Evolutionary conservation across 2,888 invertebrate species (phyloP).

Genomic region (Catotricha subobsoleta): DNA sequence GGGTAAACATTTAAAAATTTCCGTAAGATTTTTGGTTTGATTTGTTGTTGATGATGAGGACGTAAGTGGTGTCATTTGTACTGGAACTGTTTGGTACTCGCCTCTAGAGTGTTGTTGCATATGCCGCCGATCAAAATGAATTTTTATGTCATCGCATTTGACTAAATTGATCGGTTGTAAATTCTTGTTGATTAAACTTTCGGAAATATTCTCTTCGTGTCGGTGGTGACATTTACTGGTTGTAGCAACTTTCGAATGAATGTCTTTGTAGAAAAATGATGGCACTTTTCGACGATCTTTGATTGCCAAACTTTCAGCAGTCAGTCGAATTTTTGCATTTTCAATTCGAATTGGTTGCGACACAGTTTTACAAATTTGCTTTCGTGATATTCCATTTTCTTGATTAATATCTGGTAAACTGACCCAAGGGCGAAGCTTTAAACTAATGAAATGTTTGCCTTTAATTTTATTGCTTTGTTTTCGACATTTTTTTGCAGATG

Average conservation of each 20-base stretch:
- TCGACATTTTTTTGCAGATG: not conserved
- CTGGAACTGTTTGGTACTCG: no score
- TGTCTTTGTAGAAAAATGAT: conserved; percentile 11
- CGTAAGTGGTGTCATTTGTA: no score
- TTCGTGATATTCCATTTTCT: conserved; percentile 13
- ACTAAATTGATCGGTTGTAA: conserved; percentile 14
- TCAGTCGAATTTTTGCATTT: conserved; percentile 9
- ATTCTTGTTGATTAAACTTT: not conserved
- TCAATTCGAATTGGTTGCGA: conserved; percentile 23
- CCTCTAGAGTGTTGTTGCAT: no score
- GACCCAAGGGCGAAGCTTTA: conserved; percentile 27
- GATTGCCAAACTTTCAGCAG: not conserved
- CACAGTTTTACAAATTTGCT: conserved; percentile 16
- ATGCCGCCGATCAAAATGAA: conserved; percentile 23
- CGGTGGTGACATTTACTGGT: no score
- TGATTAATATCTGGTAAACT: conserved; percentile 27
- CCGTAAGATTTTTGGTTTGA: not conserved
- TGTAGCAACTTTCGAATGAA: not conserved
- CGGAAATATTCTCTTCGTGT: no score
- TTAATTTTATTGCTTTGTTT: not conserved
- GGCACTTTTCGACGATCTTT: conserved; percentile 13
- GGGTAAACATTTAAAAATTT: not conserved
- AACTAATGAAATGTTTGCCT: conserved; percentile 8
- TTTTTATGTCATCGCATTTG: conserved; percentile 28
- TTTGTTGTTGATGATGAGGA: not conserved